These are phyloP conservation scores for Augiades crinisus DNA, from an alignment of 2,888 invertebrate genomes.

Conservation along the genomic window DNA sequence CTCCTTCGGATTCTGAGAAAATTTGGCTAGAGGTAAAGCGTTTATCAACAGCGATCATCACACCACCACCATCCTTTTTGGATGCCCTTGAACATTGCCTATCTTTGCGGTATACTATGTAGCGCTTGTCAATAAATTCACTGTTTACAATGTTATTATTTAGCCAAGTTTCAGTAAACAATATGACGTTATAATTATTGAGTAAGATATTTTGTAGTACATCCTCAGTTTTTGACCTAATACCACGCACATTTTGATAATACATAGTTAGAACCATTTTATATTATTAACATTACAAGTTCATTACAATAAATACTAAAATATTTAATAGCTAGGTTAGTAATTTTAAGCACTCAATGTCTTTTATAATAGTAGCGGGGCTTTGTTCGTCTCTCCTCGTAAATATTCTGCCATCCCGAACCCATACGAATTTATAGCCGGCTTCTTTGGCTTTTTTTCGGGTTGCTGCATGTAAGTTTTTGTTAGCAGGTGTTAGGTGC, in stretches of 20 bases:
- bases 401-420: slow-evolving; percentile 34
- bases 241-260: slow-evolving; percentile 32
- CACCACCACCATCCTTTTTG: slow-evolving; percentile 32
- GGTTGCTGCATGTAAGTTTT: slow-evolving; percentile 37
- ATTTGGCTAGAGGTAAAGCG: no score
- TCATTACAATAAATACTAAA: not conserved
- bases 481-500: slow-evolving; percentile 34
- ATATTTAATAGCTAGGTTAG: not conserved
- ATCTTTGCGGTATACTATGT: slow-evolving; percentile 32
- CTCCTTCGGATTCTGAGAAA: no score
- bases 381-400: slow-evolving; percentile 27
- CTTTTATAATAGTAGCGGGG: slow-evolving; percentile 23
- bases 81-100: slow-evolving; percentile 14
- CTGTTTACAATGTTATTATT: slow-evolving; percentile 26
- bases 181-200: slow-evolving; percentile 28
- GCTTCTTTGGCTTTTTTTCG: slow-evolving; percentile 33
- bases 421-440: slow-evolving; percentile 36
- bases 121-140: slow-evolving; percentile 32
- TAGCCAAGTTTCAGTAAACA: slow-evolving; percentile 34
- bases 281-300: slow-evolving; percentile 4
- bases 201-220: slow-evolving; percentile 26
- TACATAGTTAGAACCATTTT: slow-evolving; percentile 18
- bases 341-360: slow-evolving; percentile 14
- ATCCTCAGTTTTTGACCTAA: slow-evolving; percentile 30
- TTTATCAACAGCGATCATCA: slow-evolving; percentile 29